Base-by-base conservation (phyloP, 2,797 vertebrate genomes). In the Propithecus deckenii region DNA sequence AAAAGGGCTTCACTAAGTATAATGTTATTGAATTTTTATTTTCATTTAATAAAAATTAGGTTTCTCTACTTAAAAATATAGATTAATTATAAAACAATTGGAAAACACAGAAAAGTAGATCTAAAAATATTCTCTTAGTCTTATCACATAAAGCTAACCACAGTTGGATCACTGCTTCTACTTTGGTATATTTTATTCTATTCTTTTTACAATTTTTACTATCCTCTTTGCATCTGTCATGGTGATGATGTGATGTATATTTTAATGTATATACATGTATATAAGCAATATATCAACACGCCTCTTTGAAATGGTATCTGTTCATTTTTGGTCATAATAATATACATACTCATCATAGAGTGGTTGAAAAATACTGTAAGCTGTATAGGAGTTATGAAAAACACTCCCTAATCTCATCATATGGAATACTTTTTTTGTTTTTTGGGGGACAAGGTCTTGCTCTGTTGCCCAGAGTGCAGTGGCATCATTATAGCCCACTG, bases 291-390 rank as follows among this genome's bases (percentile, higher is more conserved):
- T 35, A 78, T 35, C 52, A 50, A 32, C 32, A 28, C 25, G 7
- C 57, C 65, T 79, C 38, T 92, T 94, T 59, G 28, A 95, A 85
- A 63, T 83, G 30, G 9, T 7, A 35, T 84, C 59, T 75, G 5
- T 22, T 93, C 89, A 61, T 46, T 55, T 2, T 74, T 63, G 38
- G 28, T 65, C 25, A 65, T 71, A 80, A 67, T 71, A 46, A 93
- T 61, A 81, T 7, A 63, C 3, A 2, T 48, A 72, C 4, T 74
- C 32, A 41, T 50, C 32, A 61, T 17, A 35, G 4, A 67, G n/a
- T 67, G 94, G n/a, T 38, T 95, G 35, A 61, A 93, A 96, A 92
- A 46, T 78, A 52, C 2, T 50, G 20, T 91, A 86, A 79, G 43
- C 2, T 57, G 5, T 55, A 35, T 4, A 69, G 25, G 57, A 92